Conservation (phyloP, 2,113 vertebrate genomes). For the Speoplatyrhinus poulsoni region DNA sequence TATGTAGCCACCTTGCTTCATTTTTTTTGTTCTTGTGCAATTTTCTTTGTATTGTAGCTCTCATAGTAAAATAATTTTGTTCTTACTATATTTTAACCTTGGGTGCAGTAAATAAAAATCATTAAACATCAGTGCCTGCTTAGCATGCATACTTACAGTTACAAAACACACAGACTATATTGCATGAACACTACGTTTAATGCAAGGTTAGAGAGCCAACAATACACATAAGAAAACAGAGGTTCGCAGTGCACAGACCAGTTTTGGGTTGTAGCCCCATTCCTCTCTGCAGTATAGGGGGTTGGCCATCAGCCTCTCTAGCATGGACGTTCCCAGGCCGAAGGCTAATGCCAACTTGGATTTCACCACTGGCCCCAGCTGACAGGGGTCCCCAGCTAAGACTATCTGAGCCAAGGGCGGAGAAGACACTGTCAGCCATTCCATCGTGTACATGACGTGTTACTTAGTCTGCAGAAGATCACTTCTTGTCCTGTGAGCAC, state of each 20-base stretch:
- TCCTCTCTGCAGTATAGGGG: conserved; percentile 81
- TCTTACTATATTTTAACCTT: no score
- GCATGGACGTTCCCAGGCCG: conserved; percentile 84
- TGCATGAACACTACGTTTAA: background rate
- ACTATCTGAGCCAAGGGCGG: conserved; percentile 77
- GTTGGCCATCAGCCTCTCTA: conserved; percentile 87
- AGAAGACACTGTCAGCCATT: background rate
- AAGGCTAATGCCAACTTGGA: conserved; percentile 82
- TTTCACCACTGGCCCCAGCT: conserved; percentile 91
- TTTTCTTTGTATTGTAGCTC: background rate
- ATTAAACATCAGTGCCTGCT: no score
- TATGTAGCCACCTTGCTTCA: background rate
- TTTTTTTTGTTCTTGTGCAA: conserved; percentile 18
- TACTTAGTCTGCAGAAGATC: no score
- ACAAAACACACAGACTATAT: background rate
- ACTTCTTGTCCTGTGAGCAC: no score
- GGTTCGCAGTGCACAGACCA: conserved; percentile 78
- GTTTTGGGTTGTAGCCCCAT: conserved; percentile 85
- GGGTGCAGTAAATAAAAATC: no score
- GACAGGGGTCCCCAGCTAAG: conserved; percentile 91
- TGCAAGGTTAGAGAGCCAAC: background rate
- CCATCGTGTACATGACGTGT: no score
- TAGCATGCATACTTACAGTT: no score
- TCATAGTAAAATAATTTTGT: background rate
- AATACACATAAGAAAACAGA: background rate